Percentiles rank a stretch among this genome's conserved stretches.
These are phyloP conservation scores for Eilema griseolum DNA, from an alignment of 2,888 invertebrate species.

Conservation along the genomic window DNA sequence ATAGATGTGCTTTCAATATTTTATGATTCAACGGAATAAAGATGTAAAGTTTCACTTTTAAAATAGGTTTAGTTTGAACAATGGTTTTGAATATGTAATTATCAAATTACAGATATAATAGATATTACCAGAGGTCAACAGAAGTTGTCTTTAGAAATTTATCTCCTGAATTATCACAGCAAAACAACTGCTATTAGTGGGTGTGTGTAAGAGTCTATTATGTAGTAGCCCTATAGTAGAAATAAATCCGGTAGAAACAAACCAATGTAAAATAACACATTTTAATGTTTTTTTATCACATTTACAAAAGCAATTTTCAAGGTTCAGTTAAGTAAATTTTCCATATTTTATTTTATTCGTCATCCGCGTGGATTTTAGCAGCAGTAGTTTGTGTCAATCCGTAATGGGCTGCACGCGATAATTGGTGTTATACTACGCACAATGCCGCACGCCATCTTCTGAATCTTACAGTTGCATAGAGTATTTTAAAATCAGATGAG, in stretches of 20 bases:
- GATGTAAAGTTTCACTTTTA: slow-evolving; percentile 20
- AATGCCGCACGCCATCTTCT: slow-evolving; percentile 75
- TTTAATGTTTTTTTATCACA: not conserved
- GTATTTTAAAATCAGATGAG: slow-evolving; percentile 29
- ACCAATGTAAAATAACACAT: slow-evolving; percentile 4
- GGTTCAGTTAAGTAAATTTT: not conserved
- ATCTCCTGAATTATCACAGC: not conserved
- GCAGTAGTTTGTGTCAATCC: slow-evolving; percentile 63
- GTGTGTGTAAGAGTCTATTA: not conserved
- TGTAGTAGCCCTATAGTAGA: not conserved
- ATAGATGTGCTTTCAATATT: slow-evolving; percentile 51
- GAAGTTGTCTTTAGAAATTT: not conserved
- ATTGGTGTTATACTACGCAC: slow-evolving; percentile 80
- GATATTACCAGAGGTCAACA: not conserved
- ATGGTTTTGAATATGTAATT: not conserved
- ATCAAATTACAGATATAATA: not conserved
- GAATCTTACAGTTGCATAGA: slow-evolving; percentile 65
- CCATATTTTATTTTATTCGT: slow-evolving; percentile 38
- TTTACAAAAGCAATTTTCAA: slow-evolving; percentile 7
- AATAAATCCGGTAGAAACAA: not conserved
- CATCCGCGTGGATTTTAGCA: slow-evolving; percentile 62
- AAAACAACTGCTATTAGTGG: not conserved
- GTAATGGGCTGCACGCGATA: slow-evolving; percentile 78
- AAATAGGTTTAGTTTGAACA: not conserved
- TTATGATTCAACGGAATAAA: slow-evolving; percentile 36